Evolutionary conservation across 2,797 vertebrate genomes (phyloP), one percentile per base, ranked within the genome.

Genomic region (Sebastes aleutianus): DNA sequence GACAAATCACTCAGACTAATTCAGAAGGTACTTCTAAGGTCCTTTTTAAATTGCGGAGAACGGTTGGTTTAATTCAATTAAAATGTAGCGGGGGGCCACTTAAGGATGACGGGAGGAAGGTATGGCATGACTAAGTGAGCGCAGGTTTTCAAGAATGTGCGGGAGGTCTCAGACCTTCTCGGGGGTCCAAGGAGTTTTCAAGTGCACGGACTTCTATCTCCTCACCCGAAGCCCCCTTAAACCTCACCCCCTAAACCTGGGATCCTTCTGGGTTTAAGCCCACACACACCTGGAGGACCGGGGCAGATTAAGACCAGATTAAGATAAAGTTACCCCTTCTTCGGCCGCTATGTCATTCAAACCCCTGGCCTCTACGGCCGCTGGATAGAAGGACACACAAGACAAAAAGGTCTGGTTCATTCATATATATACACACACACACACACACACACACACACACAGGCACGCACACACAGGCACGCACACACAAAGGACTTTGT

Each of bases 321-420:
- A 96, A 96, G 96, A 95, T 96, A 95, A 92, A 91, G 93, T 95
- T 95, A 94, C 94, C 88, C 90, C 92, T 89, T 91, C 87, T 93
- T 87, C 70, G 85, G 93, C 77, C 91, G 88, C 93, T 86, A 90
- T 95, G 95, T 92, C 94, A 96, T 91, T 94, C 94, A 95, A 95
- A 94, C 91, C 91, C 88, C 68, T 71, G 90, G 91, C 86, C 81
- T 90, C 83, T 89, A 10, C 72, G 84, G 89, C 77, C 84, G 82
- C 50, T 88, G 87, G 79, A 85, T 73, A 71, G 78, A 79, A 81
- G 87, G 76, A 92, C 89, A 88, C 90, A 87, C 87, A 84, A 93
- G 90, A 70, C 85, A 89, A 92, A 91, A 91, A 89, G 92, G 87
- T 91, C 82, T 85, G 88, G 74, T 93, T 92, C 89, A 89, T 89